Evolutionary conservation across 35 echinoderm and acorn worm genomes (phyloP).

Genomic region (Anneissia japonica): DNA sequence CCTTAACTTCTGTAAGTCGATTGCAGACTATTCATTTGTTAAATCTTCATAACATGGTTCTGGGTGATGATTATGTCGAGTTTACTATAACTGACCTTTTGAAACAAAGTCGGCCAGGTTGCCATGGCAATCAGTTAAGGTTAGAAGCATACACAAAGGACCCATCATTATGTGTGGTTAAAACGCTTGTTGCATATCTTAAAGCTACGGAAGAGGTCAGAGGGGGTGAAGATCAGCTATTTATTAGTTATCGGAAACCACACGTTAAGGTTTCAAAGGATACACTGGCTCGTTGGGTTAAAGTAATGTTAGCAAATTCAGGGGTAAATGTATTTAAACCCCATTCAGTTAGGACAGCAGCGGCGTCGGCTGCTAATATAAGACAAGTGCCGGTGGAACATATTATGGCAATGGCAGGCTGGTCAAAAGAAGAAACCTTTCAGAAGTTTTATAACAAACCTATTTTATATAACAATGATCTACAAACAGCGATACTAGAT

Average conservation of each 20-base stretch:
- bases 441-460: constrained; percentile 50
- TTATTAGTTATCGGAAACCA: constrained; percentile 26
- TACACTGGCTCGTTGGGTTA: constrained; percentile 7
- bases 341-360: constrained; percentile 55
- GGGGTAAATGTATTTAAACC: constrained; percentile 5
- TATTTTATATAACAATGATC: no score
- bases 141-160: neutral
- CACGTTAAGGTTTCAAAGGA: constrained; percentile 2
- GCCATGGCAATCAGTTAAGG: neutral
- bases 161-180: neutral
- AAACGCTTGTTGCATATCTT: neutral
- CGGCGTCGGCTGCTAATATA: constrained; percentile 22
- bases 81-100: constrained; percentile 15
- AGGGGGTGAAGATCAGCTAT: neutral
- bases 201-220: no score
- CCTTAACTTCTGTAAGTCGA: constrained; percentile 1
- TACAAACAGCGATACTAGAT: no score
- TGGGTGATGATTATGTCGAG: neutral
- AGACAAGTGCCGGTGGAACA: constrained; percentile 20
- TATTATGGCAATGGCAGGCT: constrained; percentile 53
- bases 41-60: neutral
- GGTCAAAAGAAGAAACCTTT: constrained; percentile 48
- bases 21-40: constrained; percentile 9
- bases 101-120: constrained; percentile 10
- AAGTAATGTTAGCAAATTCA: neutral